Base-by-base conservation (phyloP, 2,888 invertebrate species). In the Desoria tigrina region DNA sequence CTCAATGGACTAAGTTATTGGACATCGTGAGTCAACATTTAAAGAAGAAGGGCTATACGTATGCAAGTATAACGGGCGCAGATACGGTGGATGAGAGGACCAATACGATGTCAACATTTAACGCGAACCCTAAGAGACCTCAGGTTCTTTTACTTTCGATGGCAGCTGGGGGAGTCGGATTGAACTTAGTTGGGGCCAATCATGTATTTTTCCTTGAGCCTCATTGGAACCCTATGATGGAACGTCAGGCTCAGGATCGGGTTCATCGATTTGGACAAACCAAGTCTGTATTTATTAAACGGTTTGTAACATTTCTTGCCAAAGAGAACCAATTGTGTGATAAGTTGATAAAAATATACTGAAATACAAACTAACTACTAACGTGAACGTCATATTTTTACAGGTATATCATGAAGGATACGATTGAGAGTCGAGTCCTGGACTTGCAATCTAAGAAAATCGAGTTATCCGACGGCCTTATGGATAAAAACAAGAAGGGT, bases 211-310 rank as follows among this genome's bases (percentile, higher is more conserved):
- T 98, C 37, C 80, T 94, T 24, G 97, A 98, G 82, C 85, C 94
- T 60, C 96, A 97, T 81, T 98, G 96, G 94, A 98, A 97, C 84
- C 97, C 97, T 0, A 95, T 96, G 78, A 81, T 97, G 53, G 97
- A 98, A 81, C 85, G 88, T 50, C 97, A 97, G 81, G 97, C 96
- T 0, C 92, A 92, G 81, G 97, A 97, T 82, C 84, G 97, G 68
- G 88, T 97, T 69, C 94, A 95, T 81, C 83, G 96, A 67, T 88
- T 96, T 70, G 96, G 96, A 0, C 97, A 97, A 80, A 85, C 81
- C 55, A 90, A 89, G 78, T 81, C 86, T 75, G 94, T 95, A 0
- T 84, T 85, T 76, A 86, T 96, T 57, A 91, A 94, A 80, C 90
- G 91, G 89, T 91, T n/a, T n/a, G n/a, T n/a, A n/a, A n/a, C n/a